These are phyloP conservation scores for Calephelis perditalis DNA, from an alignment of 2,888 invertebrate species.

Conservation along the genomic window DNA sequence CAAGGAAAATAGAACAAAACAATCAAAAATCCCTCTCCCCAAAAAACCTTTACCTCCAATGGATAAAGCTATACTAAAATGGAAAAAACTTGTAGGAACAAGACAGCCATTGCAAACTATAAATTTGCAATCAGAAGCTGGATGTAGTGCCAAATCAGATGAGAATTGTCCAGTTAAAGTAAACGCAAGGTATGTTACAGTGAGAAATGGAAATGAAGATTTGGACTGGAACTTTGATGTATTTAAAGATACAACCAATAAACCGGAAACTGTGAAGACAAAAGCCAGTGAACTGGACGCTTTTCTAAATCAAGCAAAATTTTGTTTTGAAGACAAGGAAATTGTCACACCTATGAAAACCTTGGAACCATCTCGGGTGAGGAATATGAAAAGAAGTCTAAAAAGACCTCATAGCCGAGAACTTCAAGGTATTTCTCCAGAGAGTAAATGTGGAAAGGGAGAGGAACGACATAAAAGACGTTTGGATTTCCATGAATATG, in stretches of 20 bases:
- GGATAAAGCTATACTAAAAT: constrained; percentile 41
- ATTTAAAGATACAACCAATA: constrained; percentile 37
- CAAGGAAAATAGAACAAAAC: constrained; percentile 45
- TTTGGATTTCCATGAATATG: constrained; percentile 39
- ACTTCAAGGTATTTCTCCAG: constrained; percentile 50
- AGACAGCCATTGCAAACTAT: constrained; percentile 47
- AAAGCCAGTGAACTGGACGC: constrained; percentile 11
- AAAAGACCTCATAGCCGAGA: constrained; percentile 62
- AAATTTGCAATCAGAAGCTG: constrained; percentile 33
- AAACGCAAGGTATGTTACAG: constrained; percentile 45
- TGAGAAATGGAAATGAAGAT: constrained; percentile 37
- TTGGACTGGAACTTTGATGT: constrained; percentile 45
- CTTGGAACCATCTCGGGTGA: constrained; percentile 41
- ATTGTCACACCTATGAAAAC: constrained; percentile 42
- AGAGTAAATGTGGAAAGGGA: constrained; percentile 29
- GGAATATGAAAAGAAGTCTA: constrained; percentile 58
- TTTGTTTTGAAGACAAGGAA: constrained; percentile 28
- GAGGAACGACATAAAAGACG: constrained; percentile 43
- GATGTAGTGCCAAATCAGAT: constrained; percentile 25
- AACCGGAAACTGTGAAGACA: background rate
- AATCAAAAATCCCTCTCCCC: constrained; percentile 53
- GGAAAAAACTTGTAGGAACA: constrained; percentile 25
- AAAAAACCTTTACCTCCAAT: constrained; percentile 46
- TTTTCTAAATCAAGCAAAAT: constrained; percentile 27
- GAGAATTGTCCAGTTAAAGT: constrained; percentile 27